Conservation (phyloP, 2,113 vertebrate species). For the Loxodonta africana region DNA sequence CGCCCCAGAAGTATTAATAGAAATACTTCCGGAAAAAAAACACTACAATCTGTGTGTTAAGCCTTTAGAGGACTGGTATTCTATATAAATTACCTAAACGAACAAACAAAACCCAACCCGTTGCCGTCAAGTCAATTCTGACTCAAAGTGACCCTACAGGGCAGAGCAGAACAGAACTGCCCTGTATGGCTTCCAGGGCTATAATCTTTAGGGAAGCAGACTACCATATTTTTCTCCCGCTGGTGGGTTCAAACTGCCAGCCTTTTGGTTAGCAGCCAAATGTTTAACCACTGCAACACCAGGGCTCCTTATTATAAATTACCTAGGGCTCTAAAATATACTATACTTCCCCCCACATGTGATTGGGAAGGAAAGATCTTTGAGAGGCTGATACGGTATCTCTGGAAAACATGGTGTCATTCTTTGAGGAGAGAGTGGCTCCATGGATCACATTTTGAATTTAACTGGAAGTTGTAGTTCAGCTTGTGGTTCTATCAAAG, state of each 20-base stretch:
- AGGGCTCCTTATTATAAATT: neutral
- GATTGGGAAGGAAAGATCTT: neutral
- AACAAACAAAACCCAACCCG: no score
- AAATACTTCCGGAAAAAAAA: neutral
- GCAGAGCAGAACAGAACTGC: no score
- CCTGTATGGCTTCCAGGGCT: no score
- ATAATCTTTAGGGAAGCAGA: no score
- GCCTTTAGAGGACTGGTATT: neutral
- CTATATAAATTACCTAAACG: neutral
- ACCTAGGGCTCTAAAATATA: neutral
- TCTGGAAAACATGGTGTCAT: neutral
- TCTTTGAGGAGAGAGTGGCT: neutral
- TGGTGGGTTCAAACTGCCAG: no score
- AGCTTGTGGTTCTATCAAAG: neutral
- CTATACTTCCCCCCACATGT: neutral
- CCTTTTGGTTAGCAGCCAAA: no score
- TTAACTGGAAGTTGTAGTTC: neutral
- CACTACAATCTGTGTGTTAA: neutral
- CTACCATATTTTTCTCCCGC: no score
- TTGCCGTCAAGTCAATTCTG: no score
- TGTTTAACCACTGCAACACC: no score
- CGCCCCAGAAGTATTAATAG: neutral
- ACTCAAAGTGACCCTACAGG: no score
- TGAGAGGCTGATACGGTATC: neutral
- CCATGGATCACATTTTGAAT: neutral